Percentiles rank a stretch among this genome's conserved stretches.
Conservation (phyloP, 2,797 vertebrate species). For the Acipenser transmontanus region DNA sequence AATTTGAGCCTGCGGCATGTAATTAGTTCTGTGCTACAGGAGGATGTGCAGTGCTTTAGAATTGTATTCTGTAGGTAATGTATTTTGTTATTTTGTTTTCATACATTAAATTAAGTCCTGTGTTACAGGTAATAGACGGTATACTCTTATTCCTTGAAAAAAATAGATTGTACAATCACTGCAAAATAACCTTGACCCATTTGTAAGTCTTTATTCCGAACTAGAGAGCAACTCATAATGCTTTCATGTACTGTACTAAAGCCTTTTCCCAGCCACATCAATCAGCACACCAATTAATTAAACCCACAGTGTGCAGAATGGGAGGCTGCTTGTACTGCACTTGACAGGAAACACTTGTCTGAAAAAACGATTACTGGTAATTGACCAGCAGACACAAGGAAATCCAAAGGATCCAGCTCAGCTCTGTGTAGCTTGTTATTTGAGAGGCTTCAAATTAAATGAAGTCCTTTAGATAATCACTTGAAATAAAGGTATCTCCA, state of each 20-base stretch:
- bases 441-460: constrained; percentile 56
- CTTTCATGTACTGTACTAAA: neutral
- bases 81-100: neutral
- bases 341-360: constrained; percentile 39
- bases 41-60: no score
- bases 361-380: constrained; percentile 49
- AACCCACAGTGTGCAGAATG: neutral
- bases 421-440: constrained; percentile 55
- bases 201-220: neutral
- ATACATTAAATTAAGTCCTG: neutral
- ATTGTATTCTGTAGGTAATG: neutral
- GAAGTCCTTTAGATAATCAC: constrained; percentile 46
- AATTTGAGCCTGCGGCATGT: no score
- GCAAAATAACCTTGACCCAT: constrained; percentile 2
- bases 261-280: constrained; percentile 3
- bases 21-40: no score
- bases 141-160: neutral
- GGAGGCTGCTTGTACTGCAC: constrained; percentile 18
- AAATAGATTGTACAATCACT: neutral
- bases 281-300: constrained; percentile 26
- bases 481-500: constrained; percentile 32
- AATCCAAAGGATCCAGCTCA: constrained; percentile 31
- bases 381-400: constrained; percentile 50
- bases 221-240: neutral
- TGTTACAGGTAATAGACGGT: neutral